Evolutionary conservation across 2,797 vertebrate species (phyloP).

Genomic region (Gymnodraco acuticeps): DNA sequence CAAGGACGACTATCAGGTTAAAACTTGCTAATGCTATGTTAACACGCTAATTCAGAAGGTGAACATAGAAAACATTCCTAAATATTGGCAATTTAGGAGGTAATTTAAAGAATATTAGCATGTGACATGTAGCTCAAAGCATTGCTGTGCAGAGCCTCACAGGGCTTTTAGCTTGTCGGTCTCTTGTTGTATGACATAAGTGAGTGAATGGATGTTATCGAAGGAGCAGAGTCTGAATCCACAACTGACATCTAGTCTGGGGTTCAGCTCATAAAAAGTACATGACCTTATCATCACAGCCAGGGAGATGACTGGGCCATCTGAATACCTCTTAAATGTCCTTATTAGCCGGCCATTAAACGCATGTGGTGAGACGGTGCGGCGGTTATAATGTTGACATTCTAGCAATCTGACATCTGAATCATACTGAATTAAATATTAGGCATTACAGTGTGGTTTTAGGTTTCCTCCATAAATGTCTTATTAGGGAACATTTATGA

Average conservation of each 20-base stretch:
- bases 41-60: background rate
- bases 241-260: conserved; percentile 48
- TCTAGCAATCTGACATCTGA: conserved; percentile 50
- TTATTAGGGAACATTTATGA: conserved; percentile 71
- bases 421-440: conserved; percentile 46
- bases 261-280: conserved; percentile 58
- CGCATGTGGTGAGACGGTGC: conserved; percentile 53
- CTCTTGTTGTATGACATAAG: conserved; percentile 3
- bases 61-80: background rate
- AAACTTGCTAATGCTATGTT: too few relatives aligned
- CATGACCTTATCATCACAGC: conserved; percentile 48
- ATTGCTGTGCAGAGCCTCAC: background rate
- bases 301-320: conserved; percentile 49
- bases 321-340: conserved; percentile 43
- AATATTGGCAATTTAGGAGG: background rate
- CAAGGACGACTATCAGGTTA: too few relatives aligned
- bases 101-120: background rate
- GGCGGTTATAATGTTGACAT: conserved; percentile 46
- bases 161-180: background rate
- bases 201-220: conserved; percentile 26
- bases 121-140: background rate
- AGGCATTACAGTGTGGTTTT: conserved; percentile 57
- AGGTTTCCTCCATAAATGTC: conserved; percentile 67
- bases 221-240: conserved; percentile 33
- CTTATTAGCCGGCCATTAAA: conserved; percentile 61